Conservation (phyloP, 2,113 vertebrate species). For the Suncus etruscus region DNA sequence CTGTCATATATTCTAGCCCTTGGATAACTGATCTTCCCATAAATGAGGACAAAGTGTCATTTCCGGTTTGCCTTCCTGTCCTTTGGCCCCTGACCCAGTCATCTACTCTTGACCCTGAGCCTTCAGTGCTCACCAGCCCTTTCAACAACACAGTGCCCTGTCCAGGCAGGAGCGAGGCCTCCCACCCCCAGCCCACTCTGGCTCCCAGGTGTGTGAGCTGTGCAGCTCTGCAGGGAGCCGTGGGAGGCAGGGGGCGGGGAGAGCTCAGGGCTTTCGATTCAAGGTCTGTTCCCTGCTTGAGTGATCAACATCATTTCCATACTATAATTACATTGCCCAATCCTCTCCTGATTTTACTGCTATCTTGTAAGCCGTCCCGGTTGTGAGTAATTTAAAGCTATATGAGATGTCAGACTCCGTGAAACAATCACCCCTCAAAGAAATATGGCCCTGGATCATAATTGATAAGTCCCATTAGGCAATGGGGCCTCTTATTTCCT, state of each 20-base stretch:
- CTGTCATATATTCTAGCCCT: neutral
- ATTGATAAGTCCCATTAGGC: constrained; percentile 94
- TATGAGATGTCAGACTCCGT: constrained; percentile 92
- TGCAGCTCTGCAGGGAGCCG: neutral
- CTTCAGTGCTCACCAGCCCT: neutral
- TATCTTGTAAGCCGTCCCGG: constrained; percentile 90
- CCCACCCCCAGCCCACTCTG: neutral
- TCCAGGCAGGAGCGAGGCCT: neutral
- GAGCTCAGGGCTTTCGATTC: constrained; percentile 84
- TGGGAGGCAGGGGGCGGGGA: constrained; percentile 34
- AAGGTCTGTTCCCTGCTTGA: constrained; percentile 92
- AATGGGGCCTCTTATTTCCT: constrained; percentile 83
- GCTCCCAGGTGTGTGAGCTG: constrained; percentile 68
- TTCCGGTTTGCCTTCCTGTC: neutral
- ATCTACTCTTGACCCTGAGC: neutral
- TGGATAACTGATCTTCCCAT: neutral
- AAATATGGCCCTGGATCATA: constrained; percentile 92
- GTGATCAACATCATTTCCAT: constrained; percentile 96
- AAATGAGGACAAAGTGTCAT: neutral
- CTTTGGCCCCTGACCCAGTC: neutral
- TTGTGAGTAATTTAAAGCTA: constrained; percentile 94
- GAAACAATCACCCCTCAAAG: constrained; percentile 93
- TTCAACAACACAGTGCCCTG: neutral
- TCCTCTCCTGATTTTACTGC: constrained; percentile 93
- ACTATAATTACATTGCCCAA: constrained; percentile 97